Percentiles rank a stretch among this genome's conserved stretches.
phyloP scores from a whole-genome alignment of 2,888 invertebrate genomes.

The Tenthredo mesomela region DNA sequence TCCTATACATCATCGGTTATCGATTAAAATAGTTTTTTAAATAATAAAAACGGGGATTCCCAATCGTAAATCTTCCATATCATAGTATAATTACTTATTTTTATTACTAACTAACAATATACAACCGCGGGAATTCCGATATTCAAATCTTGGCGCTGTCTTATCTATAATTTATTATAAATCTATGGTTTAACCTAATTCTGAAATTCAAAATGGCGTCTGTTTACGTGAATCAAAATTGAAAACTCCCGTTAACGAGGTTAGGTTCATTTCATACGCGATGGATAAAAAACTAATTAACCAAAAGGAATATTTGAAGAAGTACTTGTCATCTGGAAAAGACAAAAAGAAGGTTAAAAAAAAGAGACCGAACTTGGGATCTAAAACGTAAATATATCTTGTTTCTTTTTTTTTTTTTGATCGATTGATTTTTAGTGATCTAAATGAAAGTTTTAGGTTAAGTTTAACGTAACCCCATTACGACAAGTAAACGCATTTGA shows the following conservation, averaged over 20 bases:
- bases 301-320: slow-evolving; percentile 90
- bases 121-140: slow-evolving; percentile 69
- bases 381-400: slow-evolving; percentile 72
- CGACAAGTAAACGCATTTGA: neutral
- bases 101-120: slow-evolving; percentile 62
- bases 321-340: slow-evolving; percentile 85
- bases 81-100: neutral
- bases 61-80: too few species aligned
- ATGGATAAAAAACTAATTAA: slow-evolving; percentile 78
- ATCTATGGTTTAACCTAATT: neutral
- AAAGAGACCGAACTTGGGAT: slow-evolving; percentile 78
- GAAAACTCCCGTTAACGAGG: neutral
- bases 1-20: neutral
- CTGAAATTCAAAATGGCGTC: neutral
- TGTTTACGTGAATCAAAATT: slow-evolving; percentile 1
- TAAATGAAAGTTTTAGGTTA: slow-evolving; percentile 71
- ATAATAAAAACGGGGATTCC: neutral
- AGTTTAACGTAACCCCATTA: slow-evolving; percentile 54
- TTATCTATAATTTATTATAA: too few species aligned
- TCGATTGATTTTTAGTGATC: slow-evolving; percentile 26
- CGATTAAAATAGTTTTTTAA: neutral
- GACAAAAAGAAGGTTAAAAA: slow-evolving; percentile 84
- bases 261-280: neutral
- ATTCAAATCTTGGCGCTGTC: neutral
- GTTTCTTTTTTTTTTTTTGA: slow-evolving; percentile 54